phyloP scores from a whole-genome alignment of 1,140 invertebrate species.

The Ceratitis capitata region DNA sequence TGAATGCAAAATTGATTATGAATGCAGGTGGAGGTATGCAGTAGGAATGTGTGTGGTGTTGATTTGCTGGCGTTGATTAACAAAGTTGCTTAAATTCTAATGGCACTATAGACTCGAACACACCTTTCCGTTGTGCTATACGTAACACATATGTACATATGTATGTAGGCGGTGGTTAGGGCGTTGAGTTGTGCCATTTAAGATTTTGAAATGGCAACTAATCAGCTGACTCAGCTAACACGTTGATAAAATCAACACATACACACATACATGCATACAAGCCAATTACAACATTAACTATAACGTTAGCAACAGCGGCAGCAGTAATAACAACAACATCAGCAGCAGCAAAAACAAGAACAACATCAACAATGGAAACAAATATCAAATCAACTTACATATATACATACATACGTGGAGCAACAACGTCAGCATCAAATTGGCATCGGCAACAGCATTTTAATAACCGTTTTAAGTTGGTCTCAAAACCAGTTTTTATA shows the following conservation, averaged over 20 bases:
- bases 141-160: neutral
- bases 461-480: neutral
- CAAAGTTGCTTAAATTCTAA: neutral
- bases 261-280: slow-evolving; percentile 35
- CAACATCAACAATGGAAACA: neutral
- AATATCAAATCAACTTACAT: too few relatives aligned
- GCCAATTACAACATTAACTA: slow-evolving; percentile 19
- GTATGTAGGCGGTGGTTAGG: neutral
- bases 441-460: neutral
- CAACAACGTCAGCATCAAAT: too few relatives aligned
- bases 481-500: neutral
- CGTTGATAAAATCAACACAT: slow-evolving; percentile 28
- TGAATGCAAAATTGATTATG: neutral
- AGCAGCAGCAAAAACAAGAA: neutral
- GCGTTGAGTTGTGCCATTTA: neutral
- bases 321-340: neutral
- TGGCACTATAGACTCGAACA: neutral
- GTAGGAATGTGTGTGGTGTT: slow-evolving; percentile 35
- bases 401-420: neutral
- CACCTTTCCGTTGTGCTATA: neutral
- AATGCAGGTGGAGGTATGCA: slow-evolving; percentile 12
- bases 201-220: neutral
- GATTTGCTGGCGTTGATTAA: slow-evolving; percentile 30
- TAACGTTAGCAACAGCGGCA: neutral
- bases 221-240: slow-evolving; percentile 11